Base-by-base conservation (phyloP, 2,797 vertebrate species). In the Sarcophilus harrisii region DNA sequence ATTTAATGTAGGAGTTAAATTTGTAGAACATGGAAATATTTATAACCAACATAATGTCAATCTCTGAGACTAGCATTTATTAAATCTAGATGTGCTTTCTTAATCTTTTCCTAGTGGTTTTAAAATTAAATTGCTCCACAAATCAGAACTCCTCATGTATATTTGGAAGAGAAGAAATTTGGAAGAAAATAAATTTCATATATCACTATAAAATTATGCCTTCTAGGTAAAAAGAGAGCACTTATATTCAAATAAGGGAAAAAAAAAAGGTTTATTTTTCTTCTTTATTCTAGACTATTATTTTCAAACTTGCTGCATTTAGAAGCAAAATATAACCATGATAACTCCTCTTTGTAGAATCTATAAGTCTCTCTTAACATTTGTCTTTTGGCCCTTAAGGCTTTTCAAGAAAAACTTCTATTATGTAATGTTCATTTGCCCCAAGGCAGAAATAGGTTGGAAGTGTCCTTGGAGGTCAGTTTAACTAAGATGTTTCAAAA, bases 71-170 rank as follows among this genome's bases (percentile, higher is more conserved):
- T 58, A 58, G 24, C 21, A 58, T 58, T 27, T 58, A 58, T 58
- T 58, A 58, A 58, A 58, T 58, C 58, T 58, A 21, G 27, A 60
- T 55, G 10, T 59, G 18, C 9, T 57, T 90, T 92, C 13, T 62
- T 95, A 57, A 38, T 58, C 28, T 66, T 91, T 90, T 91, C 52
- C 58, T 8, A 28, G 12, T 66, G 24, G 45, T 93, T 52, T 49
- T 73, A 49, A 49, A 90, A 57, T 52, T 59, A 55, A 92, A 95
- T 52, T 57, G 27, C 49, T 94, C 58, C 13, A 91, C n/a, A 94
- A 91, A 94, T 66, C 93, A 90, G n/a, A n/a, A 62, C 49, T 57
- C 2, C 58, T 92, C 57, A 49, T 94, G 30, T n/a, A 54, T 90
- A 90, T 92, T 90, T 92, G 58, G 57, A n/a, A 87, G 30, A 29